A percentile compares a stretch with the other conserved stretches of the same genome.
phyloP scores from a whole-genome alignment of 2,888 invertebrate genomes.

The Drosophila tripunctata region DNA sequence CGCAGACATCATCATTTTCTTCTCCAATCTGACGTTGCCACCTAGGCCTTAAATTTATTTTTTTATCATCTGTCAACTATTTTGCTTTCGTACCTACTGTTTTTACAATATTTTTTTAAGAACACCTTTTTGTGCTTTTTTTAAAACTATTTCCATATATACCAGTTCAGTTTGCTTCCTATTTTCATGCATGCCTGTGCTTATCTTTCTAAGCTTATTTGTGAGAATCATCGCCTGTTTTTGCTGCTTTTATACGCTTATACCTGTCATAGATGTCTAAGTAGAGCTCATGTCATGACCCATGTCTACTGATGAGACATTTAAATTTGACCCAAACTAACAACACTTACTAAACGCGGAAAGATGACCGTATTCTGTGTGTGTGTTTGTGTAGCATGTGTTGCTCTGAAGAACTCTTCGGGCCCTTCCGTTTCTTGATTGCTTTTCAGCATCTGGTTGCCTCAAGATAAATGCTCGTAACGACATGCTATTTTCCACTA shows the following conservation, averaged over 20 bases:
- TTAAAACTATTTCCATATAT: neutral
- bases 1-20: too few species aligned
- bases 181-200: neutral
- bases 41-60: too few species aligned
- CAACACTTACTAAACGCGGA: neutral
- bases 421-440: neutral
- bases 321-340: conserved; percentile 8
- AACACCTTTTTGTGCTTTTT: neutral
- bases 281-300: conserved; percentile 28
- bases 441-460: conserved; percentile 22
- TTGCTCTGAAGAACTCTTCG: conserved; percentile 1
- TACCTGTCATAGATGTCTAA: conserved; percentile 22
- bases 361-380: neutral
- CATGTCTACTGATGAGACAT: conserved; percentile 24
- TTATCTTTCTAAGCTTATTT: neutral
- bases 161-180: too few species aligned
- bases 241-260: conserved; percentile 3
- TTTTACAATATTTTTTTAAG: too few species aligned
- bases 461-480: conserved; percentile 44
- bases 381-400: conserved; percentile 10
- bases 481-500: conserved; percentile 68
- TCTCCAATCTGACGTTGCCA: too few species aligned
- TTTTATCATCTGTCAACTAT: too few species aligned
- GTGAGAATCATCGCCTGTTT: conserved; percentile 2
- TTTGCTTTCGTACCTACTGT: too few species aligned